These are phyloP conservation scores for Conus ventricosus DNA, from an alignment of 1,140 invertebrate genomes.

Conservation along the genomic window DNA sequence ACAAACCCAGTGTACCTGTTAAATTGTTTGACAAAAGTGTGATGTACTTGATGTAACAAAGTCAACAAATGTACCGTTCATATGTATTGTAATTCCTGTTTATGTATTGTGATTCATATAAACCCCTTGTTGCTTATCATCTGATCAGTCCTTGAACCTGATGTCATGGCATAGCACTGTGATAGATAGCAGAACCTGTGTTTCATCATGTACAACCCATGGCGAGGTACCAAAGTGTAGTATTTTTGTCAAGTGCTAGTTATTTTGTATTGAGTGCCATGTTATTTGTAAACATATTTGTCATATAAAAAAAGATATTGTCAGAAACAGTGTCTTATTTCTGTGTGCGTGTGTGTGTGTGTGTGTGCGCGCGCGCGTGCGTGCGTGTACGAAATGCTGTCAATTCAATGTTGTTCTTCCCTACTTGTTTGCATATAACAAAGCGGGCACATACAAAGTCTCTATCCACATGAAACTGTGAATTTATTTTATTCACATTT, in stretches of 20 bases:
- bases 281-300: constrained; percentile 31
- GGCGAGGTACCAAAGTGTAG: constrained; percentile 30
- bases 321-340: neutral
- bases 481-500: too few species aligned
- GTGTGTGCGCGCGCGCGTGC: too few species aligned
- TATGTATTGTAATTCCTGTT: neutral
- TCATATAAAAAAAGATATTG: neutral
- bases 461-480: too few species aligned
- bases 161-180: constrained; percentile 20
- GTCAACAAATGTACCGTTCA: neutral
- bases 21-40: neutral
- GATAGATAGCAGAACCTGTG: constrained; percentile 19
- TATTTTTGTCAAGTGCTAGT: neutral
- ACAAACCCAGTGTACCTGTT: too few species aligned
- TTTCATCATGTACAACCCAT: neutral
- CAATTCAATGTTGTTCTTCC: too few species aligned
- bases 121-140: neutral
- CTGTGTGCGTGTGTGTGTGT: neutral
- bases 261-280: constrained; percentile 8
- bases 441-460: too few species aligned
- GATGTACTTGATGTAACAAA: neutral
- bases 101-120: neutral
- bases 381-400: too few species aligned
- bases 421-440: too few species aligned
- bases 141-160: neutral